Percentiles rank a stretch among this genome's conserved stretches.
These are phyloP conservation scores for Rhinichthys klamathensis DNA, from an alignment of 2,113 vertebrate genomes.

Conservation along the genomic window DNA sequence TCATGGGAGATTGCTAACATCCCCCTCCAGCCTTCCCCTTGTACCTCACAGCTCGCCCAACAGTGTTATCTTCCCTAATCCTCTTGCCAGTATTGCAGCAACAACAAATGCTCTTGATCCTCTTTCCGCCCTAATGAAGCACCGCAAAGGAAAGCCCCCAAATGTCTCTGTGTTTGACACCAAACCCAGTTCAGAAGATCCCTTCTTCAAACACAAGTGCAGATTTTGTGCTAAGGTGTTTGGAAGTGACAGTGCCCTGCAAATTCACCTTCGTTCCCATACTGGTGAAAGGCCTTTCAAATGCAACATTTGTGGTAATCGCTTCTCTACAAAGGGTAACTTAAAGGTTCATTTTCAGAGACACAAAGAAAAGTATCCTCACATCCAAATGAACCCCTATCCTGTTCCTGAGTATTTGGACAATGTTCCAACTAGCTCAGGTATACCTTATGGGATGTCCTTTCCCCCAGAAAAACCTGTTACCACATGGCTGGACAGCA, in stretches of 20 bases:
- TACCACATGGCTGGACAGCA: slow-evolving; percentile 97
- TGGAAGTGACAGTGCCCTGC: slow-evolving; percentile 97
- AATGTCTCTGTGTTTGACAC: slow-evolving; percentile 97
- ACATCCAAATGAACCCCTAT: slow-evolving; percentile 99
- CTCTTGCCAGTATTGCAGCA: slow-evolving; percentile 95
- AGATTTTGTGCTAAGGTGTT: slow-evolving; percentile 99
- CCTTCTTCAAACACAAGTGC: slow-evolving; percentile 99
- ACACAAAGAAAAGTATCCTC: slow-evolving; percentile 99
- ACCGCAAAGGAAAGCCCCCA: slow-evolving; percentile 97
- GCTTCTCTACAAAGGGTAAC: slow-evolving; percentile 99
- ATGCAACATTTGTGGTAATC: slow-evolving; percentile 98
- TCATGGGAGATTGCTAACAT: slow-evolving; percentile 83
- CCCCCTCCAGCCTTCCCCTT: slow-evolving; percentile 89
- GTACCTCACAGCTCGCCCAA: slow-evolving; percentile 95
- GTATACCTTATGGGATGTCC: slow-evolving; percentile 98
- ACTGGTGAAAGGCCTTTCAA: slow-evolving; percentile 98
- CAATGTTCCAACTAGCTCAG: slow-evolving; percentile 97
- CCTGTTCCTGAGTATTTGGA: slow-evolving; percentile 99
- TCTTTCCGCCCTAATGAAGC: slow-evolving; percentile 96
- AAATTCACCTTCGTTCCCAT: slow-evolving; percentile 98
- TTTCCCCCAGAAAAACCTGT: slow-evolving; percentile 96
- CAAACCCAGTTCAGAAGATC: slow-evolving; percentile 93
- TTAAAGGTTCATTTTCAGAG: slow-evolving; percentile 99
- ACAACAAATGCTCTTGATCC: slow-evolving; percentile 96
- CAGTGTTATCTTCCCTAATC: slow-evolving; percentile 98